phyloP scores from a whole-genome alignment of 2,113 vertebrate genomes.

The Marmota flaviventris region DNA sequence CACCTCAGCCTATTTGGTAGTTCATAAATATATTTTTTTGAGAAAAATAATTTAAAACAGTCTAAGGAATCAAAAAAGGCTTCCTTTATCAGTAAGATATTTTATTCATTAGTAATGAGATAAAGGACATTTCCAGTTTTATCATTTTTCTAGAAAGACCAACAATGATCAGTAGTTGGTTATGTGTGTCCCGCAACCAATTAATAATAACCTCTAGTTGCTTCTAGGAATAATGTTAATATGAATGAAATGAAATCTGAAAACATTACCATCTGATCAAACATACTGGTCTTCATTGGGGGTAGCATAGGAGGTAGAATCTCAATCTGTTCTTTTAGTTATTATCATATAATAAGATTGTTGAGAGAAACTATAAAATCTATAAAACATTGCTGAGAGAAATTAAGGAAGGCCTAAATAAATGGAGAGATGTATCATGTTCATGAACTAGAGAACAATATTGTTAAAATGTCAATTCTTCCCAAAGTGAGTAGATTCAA shows the following conservation, averaged over 20 bases:
- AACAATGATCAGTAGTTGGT: background rate
- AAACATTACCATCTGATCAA: background rate
- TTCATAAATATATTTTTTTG: background rate
- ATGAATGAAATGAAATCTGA: background rate
- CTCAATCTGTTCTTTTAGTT: background rate
- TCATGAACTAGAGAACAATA: background rate
- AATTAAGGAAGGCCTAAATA: background rate
- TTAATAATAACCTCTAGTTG: background rate
- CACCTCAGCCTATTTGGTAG: background rate
- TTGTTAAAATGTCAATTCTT: background rate
- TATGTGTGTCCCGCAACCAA: background rate
- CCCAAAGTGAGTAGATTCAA: background rate
- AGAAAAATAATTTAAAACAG: background rate
- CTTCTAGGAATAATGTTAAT: constrained; percentile 14
- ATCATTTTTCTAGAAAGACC: constrained; percentile 3
- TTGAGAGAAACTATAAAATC: background rate
- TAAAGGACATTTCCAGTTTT: background rate
- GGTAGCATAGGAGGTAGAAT: background rate
- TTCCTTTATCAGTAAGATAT: background rate
- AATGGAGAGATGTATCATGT: background rate
- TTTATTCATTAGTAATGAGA: background rate
- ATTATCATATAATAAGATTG: background rate
- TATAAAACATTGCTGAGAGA: background rate
- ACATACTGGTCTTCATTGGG: background rate
- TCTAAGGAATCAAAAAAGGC: background rate